Conservation (phyloP, 53 echinoderm and acorn worm genomes). For the Echinometra lucunter region DNA sequence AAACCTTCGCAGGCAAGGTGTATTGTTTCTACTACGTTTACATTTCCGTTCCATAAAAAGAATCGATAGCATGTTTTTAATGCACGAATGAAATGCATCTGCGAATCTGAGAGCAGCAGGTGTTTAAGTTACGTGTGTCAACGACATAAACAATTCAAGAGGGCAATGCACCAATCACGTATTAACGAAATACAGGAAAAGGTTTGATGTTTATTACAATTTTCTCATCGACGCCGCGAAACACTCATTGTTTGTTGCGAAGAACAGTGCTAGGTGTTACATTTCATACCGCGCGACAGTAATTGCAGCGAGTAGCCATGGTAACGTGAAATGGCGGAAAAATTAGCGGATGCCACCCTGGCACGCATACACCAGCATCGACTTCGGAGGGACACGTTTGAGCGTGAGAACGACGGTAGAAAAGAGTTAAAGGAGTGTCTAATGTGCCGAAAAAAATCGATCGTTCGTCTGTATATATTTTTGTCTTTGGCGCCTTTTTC, state of each 20-base stretch:
- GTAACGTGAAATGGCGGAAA: constrained; percentile 12
- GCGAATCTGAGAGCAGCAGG: not conserved
- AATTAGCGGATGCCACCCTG: not conserved
- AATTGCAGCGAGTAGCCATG: constrained; percentile 23
- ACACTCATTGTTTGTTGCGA: not conserved
- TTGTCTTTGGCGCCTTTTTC: constrained; percentile 19
- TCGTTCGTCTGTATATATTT: constrained; percentile 23
- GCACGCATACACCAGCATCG: not conserved
- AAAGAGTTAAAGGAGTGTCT: not conserved
- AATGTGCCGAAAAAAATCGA: constrained; percentile 47
- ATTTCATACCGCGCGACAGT: not conserved
- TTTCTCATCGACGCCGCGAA: constrained; percentile 1
- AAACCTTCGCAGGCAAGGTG: not conserved
- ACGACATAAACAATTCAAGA: not conserved
- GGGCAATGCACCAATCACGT: not conserved
- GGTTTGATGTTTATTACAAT: not conserved
- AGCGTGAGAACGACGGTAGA: constrained; percentile 31
- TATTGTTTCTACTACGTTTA: constrained; percentile 43
- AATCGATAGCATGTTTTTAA: constrained; percentile 26
- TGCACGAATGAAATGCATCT: constrained; percentile 11
- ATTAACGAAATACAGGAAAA: not conserved
- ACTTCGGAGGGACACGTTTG: not conserved
- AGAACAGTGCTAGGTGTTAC: not conserved
- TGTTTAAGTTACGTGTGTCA: constrained; percentile 14
- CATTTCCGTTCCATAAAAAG: constrained; percentile 7